Evolutionary conservation across 2,113 vertebrate species (phyloP).

Genomic region (Balaeniceps rex): DNA sequence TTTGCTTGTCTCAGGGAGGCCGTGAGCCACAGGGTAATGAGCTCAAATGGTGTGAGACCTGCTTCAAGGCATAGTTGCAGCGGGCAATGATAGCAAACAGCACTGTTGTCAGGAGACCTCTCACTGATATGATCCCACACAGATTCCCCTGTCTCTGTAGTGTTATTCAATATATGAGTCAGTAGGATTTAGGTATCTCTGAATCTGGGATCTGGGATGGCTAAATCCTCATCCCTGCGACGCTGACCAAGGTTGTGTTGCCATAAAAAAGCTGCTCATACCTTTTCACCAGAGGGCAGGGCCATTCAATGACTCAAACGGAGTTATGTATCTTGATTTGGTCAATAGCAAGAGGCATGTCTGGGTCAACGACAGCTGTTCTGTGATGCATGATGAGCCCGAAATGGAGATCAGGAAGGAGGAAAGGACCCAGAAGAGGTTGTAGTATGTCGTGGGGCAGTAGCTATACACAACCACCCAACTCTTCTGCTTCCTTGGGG

Average conservation of each 20-base stretch:
- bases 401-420: not conserved
- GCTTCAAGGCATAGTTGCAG: not conserved
- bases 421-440: not conserved
- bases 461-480: not conserved
- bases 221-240: not conserved
- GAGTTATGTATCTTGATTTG: not conserved
- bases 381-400: not conserved
- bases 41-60: not conserved
- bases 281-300: not conserved
- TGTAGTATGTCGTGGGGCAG: not conserved
- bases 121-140: not conserved
- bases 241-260: not conserved
- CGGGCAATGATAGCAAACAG: not conserved
- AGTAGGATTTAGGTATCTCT: not conserved
- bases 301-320: not conserved
- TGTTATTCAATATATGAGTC: not conserved
- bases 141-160: not conserved
- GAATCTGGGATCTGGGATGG: not conserved
- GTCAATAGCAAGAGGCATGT: not conserved
- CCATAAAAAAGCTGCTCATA: not conserved
- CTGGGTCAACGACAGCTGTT: not conserved
- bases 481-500: not conserved
- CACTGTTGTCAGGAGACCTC: not conserved
- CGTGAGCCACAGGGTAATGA: not conserved
- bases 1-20: not conserved